phyloP scores from a whole-genome alignment of 2,888 invertebrate genomes.

The Incurvaria masculella region DNA sequence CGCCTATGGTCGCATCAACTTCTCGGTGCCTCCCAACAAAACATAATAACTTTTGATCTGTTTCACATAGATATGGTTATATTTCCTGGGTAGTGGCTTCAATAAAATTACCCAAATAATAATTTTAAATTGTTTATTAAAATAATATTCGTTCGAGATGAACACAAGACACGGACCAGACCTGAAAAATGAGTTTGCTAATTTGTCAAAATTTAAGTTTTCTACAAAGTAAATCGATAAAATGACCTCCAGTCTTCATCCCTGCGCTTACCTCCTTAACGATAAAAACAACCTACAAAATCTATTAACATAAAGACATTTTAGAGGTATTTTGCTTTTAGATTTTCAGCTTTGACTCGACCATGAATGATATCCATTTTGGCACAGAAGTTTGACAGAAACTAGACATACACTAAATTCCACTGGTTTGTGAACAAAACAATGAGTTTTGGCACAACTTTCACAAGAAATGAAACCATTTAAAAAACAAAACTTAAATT shows the following conservation, averaged over 20 bases:
- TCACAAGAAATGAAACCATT: background rate
- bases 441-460: background rate
- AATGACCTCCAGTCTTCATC: slow-evolving; percentile 21
- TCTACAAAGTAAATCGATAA: slow-evolving; percentile 2
- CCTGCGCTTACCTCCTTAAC: slow-evolving; percentile 49
- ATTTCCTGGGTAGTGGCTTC: no score
- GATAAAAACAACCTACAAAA: slow-evolving; percentile 57
- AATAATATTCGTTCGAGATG: slow-evolving; percentile 56
- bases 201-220: slow-evolving; percentile 36
- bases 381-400: background rate
- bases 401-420: background rate
- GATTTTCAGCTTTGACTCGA: background rate
- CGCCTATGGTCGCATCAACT: no score
- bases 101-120: slow-evolving; percentile 32
- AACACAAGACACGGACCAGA: slow-evolving; percentile 53
- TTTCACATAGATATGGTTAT: no score
- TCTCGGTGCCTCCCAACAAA: no score
- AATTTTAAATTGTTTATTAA: slow-evolving; percentile 55
- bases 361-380: background rate
- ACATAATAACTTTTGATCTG: no score
- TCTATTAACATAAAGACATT: slow-evolving; percentile 49
- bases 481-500: background rate
- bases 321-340: slow-evolving; percentile 26
- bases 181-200: slow-evolving; percentile 50
- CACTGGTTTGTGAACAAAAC: no score